These are phyloP conservation scores for Chrysogorgia sp. DNA, from an alignment of 92 coral and sea anemone species.

Conservation along the genomic window DNA sequence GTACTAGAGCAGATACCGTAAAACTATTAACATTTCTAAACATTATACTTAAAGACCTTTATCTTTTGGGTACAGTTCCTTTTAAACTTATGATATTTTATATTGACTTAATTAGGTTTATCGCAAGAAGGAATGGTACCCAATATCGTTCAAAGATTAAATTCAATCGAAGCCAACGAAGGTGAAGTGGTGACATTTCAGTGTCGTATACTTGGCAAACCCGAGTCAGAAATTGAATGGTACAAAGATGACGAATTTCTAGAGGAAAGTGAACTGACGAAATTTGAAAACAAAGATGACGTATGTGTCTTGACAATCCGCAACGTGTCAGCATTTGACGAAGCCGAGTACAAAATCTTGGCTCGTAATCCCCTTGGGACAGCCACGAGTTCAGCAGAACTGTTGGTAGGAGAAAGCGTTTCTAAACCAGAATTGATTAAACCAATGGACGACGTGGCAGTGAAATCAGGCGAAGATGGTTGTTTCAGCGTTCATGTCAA, in stretches of 20 bases:
- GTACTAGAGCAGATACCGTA: no score
- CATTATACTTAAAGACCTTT: no score
- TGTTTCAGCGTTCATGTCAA: conserved; percentile 63
- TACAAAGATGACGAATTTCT: conserved; percentile 78
- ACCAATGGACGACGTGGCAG: conserved; percentile 62
- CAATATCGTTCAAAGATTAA: conserved; percentile 68
- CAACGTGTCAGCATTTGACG: conserved; percentile 69
- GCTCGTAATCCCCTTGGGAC: conserved; percentile 83
- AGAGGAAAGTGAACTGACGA: conserved; percentile 62
- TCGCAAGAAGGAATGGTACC: conserved; percentile 64
- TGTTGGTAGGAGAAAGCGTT: conserved; percentile 73
- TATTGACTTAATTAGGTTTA: conserved; percentile 20
- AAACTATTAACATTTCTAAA: no score
- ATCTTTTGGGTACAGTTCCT: no score
- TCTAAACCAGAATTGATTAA: conserved; percentile 72
- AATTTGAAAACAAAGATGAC: conserved; percentile 73
- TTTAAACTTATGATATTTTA: not conserved
- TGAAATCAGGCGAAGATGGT: conserved; percentile 69
- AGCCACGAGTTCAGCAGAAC: conserved; percentile 78
- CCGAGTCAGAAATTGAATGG: conserved; percentile 78
- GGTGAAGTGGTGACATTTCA: conserved; percentile 75
- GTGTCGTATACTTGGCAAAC: conserved; percentile 68
- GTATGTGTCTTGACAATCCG: conserved; percentile 65
- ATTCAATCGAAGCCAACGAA: conserved; percentile 64
- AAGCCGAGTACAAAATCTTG: conserved; percentile 84